Conservation (phyloP, 2,888 invertebrate genomes). For the Argyresthia goedartella region DNA sequence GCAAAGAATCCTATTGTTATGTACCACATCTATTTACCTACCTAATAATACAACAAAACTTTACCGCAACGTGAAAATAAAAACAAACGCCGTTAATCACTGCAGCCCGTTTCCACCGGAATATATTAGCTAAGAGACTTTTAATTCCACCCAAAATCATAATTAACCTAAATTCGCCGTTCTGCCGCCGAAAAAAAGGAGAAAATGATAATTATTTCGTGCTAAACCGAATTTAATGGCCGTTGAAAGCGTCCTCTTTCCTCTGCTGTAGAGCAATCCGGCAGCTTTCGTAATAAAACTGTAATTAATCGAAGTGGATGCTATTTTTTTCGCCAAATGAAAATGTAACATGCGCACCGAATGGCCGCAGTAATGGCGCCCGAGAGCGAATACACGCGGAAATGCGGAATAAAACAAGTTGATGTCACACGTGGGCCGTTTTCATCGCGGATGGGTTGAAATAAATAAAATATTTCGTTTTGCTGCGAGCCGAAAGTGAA, state of each 20-base stretch:
- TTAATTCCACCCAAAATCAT: constrained; percentile 2
- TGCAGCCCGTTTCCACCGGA: neutral
- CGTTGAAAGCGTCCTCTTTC: neutral
- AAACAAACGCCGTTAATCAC: neutral
- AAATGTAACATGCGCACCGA: constrained; percentile 2
- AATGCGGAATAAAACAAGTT: constrained; percentile 1
- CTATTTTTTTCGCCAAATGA: neutral
- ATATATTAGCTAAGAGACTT: neutral
- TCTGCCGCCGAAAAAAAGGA: constrained; percentile 2
- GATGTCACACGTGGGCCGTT: neutral
- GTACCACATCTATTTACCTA: too few relatives aligned
- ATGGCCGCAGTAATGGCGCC: constrained; percentile 1
- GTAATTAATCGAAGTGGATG: constrained; percentile 9
- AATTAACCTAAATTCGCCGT: neutral
- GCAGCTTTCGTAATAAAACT: constrained; percentile 3
- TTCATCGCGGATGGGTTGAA: neutral
- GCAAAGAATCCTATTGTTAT: too few relatives aligned
- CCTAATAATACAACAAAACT: too few relatives aligned
- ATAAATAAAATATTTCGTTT: neutral
- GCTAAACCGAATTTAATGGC: constrained; percentile 11
- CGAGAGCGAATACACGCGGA: neutral
- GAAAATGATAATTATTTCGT: constrained; percentile 8
- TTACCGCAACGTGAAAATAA: neutral
- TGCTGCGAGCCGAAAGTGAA: neutral
- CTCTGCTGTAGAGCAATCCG: neutral